Evolutionary conservation across 2,113 vertebrate species (phyloP).

Genomic region (Gnathonemus longibarbis): DNA sequence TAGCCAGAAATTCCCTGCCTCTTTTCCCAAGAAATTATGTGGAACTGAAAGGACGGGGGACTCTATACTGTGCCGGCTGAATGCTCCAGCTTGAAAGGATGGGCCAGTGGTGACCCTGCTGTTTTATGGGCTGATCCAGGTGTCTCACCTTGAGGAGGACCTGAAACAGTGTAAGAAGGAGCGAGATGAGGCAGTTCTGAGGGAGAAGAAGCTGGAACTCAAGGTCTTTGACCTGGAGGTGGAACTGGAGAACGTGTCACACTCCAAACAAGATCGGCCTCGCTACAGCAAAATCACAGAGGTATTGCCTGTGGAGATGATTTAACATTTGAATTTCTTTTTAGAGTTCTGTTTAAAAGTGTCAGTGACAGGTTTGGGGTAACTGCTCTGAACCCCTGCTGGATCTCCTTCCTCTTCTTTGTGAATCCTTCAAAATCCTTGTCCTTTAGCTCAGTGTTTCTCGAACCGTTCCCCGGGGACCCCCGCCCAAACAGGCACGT

Average conservation of each 20-base stretch:
- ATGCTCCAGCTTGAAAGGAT: background rate
- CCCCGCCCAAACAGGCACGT: background rate
- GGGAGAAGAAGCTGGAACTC: constrained; percentile 67
- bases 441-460: background rate
- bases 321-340: background rate
- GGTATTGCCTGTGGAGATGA: constrained; percentile 53
- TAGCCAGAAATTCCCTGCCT: background rate
- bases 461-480: background rate
- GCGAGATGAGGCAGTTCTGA: constrained; percentile 70
- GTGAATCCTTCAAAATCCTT: background rate
- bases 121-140: constrained; percentile 49
- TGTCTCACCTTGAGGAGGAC: constrained; percentile 69
- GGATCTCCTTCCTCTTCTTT: background rate
- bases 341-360: background rate
- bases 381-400: background rate
- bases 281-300: constrained; percentile 80
- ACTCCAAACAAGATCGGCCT: constrained; percentile 71
- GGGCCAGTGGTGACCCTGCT: background rate
- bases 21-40: background rate
- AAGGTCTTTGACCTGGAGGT: constrained; percentile 75
- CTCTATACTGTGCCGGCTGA: background rate
- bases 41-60: background rate
- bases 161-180: constrained; percentile 69
- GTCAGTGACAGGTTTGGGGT: background rate
- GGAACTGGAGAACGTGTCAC: constrained; percentile 67